Evolutionary conservation across 2,113 vertebrate species (phyloP).

Genomic region (Lepisosteus oculatus): DNA sequence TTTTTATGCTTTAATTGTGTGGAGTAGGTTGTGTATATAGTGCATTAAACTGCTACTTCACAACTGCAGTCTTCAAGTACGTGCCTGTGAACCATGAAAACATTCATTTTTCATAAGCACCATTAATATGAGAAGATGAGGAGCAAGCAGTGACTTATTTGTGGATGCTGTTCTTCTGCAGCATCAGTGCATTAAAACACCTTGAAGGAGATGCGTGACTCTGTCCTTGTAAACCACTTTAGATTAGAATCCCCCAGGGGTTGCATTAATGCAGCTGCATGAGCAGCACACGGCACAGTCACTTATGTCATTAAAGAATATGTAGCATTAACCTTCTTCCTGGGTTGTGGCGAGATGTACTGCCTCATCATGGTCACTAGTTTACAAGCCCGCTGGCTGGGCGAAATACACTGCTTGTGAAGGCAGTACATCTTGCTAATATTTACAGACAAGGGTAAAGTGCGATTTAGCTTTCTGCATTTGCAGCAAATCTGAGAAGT

Average conservation of each 20-base stretch:
- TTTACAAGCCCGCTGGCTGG: neutral
- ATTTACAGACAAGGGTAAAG: slow-evolving; percentile 1
- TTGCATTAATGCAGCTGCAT: neutral
- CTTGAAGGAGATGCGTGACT: neutral
- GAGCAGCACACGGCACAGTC: neutral
- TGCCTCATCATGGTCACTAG: slow-evolving; percentile 1
- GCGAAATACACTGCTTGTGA: neutral
- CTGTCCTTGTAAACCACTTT: neutral
- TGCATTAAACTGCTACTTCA: no score
- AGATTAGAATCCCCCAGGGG: neutral
- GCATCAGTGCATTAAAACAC: neutral
- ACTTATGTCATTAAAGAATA: slow-evolving; percentile 4
- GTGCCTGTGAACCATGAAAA: no score
- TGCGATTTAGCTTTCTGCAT: neutral
- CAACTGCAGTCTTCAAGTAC: no score
- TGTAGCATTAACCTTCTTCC: neutral
- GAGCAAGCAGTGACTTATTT: no score
- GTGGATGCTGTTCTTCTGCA: neutral
- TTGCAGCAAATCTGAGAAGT: neutral
- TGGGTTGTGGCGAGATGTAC: neutral
- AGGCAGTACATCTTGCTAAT: neutral
- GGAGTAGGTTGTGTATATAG: no score
- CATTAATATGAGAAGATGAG: no score
- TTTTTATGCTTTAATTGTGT: no score
- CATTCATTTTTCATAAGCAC: no score